A percentile compares a stretch with the other conserved stretches of the same genome.
phyloP scores from a whole-genome alignment of 2,797 vertebrate species.

The Dicrostonyx torquatus region DNA sequence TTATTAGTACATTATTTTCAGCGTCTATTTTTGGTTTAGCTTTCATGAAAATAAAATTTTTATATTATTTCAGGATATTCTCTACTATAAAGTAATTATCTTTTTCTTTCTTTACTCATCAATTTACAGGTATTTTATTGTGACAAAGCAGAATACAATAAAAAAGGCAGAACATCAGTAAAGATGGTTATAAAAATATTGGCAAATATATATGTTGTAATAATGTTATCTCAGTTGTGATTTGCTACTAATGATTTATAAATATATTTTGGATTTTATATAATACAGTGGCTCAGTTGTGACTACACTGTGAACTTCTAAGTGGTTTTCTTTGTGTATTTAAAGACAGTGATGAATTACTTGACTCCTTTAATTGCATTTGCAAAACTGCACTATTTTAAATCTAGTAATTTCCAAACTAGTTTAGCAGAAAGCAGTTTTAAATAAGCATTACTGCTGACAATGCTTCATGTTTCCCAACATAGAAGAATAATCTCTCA shows the following conservation, averaged over 20 bases:
- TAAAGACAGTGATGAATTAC: neutral
- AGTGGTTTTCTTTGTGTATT: neutral
- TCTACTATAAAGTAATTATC: neutral
- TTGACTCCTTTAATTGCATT: neutral
- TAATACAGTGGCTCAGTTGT: neutral
- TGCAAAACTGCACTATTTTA: conserved; percentile 1
- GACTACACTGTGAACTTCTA: neutral
- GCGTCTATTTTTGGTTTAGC: conserved; percentile 24
- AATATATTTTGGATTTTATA: neutral
- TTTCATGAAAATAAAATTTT: conserved; percentile 40
- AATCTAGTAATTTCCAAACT: neutral
- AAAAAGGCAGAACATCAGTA: neutral
- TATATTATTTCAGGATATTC: neutral
- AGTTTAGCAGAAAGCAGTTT: neutral
- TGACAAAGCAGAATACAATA: neutral
- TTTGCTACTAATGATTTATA: neutral
- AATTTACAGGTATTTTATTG: conserved; percentile 25
- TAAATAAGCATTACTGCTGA: neutral
- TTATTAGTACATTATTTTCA: conserved; percentile 36
- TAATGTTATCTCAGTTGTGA: neutral
- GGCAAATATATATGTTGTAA: neutral
- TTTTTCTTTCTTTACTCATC: neutral
- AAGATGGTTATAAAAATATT: neutral
- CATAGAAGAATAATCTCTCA: neutral
- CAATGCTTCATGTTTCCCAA: neutral